Evolutionary conservation across 2,113 vertebrate genomes (phyloP).

Genomic region (Leucosticte australis): DNA sequence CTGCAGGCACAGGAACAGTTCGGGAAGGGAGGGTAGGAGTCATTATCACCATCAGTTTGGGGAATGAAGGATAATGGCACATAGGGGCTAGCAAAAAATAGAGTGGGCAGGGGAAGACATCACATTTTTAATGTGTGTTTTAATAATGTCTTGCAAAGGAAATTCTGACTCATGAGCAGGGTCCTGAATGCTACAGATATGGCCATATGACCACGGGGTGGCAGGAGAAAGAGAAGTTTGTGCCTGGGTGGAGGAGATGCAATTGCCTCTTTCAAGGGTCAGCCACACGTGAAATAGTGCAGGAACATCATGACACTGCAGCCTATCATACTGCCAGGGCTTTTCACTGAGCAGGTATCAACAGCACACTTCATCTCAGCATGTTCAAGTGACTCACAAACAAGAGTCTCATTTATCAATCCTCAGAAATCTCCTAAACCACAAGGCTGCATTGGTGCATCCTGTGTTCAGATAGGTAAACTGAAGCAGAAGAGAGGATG

Average conservation of each 20-base stretch:
- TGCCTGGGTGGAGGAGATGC: not conserved
- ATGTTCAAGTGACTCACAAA: not conserved
- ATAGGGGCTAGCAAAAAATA: not conserved
- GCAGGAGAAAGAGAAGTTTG: not conserved
- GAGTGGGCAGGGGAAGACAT: not conserved
- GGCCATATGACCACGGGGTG: not conserved
- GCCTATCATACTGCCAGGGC: not conserved
- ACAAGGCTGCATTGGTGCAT: not conserved
- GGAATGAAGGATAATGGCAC: not conserved
- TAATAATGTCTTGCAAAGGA: not conserved
- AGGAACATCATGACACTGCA: not conserved
- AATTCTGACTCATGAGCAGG: not conserved
- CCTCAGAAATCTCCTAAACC: not conserved
- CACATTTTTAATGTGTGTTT: not conserved
- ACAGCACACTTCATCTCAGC: not conserved
- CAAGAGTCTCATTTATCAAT: not conserved
- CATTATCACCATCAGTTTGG: not conserved
- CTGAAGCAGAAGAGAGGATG: not conserved
- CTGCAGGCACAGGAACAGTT: not conserved
- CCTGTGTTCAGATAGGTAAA: not conserved
- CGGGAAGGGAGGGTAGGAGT: not conserved
- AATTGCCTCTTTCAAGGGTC: not conserved
- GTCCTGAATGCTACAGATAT: not conserved
- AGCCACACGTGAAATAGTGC: not conserved
- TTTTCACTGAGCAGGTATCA: not conserved